Evolutionary conservation across 2,888 invertebrate species (phyloP).

Genomic region (Saturnia japonica): DNA sequence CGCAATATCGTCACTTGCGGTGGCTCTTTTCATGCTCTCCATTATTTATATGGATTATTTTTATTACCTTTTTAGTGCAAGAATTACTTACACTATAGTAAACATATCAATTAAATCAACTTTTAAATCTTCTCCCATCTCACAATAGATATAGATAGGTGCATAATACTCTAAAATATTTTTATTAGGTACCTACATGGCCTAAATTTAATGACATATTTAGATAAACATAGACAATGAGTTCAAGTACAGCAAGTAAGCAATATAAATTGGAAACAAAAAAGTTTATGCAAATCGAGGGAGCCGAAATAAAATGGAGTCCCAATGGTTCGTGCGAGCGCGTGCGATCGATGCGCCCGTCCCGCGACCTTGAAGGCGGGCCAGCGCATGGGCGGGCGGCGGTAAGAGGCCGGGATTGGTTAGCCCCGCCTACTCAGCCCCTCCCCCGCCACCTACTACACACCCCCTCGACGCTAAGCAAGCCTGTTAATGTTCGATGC

Average conservation of each 20-base stretch:
- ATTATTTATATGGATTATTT: no score
- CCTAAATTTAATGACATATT: constrained; percentile 25
- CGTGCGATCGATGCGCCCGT: constrained; percentile 77
- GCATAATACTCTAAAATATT: background rate
- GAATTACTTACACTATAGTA: background rate
- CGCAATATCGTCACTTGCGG: no score
- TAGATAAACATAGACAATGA: constrained; percentile 33
- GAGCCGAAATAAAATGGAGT: constrained; percentile 81
- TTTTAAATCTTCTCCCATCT: background rate
- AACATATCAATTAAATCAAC: background rate
- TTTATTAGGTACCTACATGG: background rate
- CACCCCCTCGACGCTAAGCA: constrained; percentile 35
- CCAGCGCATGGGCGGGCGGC: constrained; percentile 63
- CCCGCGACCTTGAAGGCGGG: constrained; percentile 77
- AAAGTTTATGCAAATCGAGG: constrained; percentile 78
- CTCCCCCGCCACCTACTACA: constrained; percentile 41
- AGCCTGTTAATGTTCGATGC: constrained; percentile 18
- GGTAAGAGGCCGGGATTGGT: constrained; percentile 74
- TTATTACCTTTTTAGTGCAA: no score
- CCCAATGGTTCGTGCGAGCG: constrained; percentile 59
- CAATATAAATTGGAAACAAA: constrained; percentile 67
- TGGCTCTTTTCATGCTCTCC: no score
- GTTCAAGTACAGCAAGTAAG: constrained; percentile 46
- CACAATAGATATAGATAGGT: background rate
- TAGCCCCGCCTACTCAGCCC: constrained; percentile 52